phyloP scores from a whole-genome alignment of 1,140 invertebrate species.

The Drosophila navojoa region DNA sequence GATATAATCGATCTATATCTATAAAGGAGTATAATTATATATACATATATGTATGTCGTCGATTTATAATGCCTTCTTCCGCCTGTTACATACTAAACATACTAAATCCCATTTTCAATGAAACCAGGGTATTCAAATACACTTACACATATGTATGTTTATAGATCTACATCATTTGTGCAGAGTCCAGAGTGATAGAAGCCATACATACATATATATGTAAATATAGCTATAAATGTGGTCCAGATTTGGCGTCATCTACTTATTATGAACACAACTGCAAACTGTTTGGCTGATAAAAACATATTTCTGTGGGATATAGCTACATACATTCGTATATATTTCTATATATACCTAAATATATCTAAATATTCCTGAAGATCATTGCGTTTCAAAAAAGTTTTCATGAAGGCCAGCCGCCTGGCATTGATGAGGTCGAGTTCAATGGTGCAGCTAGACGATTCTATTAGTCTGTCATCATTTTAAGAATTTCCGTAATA shows the following conservation, averaged over 20 bases:
- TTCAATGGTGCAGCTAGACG: slow-evolving; percentile 59
- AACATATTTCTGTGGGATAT: slow-evolving; percentile 29
- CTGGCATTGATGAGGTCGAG: slow-evolving; percentile 72
- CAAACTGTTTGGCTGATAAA: slow-evolving; percentile 49
- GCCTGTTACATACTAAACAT: too few relatives aligned
- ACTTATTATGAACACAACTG: not conserved
- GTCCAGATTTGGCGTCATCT: slow-evolving; percentile 12
- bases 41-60: too few relatives aligned
- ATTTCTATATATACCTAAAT: not conserved
- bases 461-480: slow-evolving; percentile 35
- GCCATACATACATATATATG: too few relatives aligned
- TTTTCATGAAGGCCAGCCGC: slow-evolving; percentile 58
- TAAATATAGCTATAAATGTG: not conserved
- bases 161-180: too few relatives aligned
- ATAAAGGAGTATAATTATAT: too few relatives aligned
- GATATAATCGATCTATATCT: too few relatives aligned
- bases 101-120: too few relatives aligned
- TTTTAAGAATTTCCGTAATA: slow-evolving; percentile 14
- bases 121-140: too few relatives aligned
- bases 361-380: slow-evolving; percentile 41
- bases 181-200: too few relatives aligned
- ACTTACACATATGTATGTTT: not conserved
- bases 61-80: too few relatives aligned
- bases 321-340: not conserved
- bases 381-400: slow-evolving; percentile 49